A percentile compares a stretch with the other conserved stretches of the same genome.
These are phyloP conservation scores for Pangasius sanitwongsei DNA, from an alignment of 2,797 vertebrate species.

Conservation along the genomic window DNA sequence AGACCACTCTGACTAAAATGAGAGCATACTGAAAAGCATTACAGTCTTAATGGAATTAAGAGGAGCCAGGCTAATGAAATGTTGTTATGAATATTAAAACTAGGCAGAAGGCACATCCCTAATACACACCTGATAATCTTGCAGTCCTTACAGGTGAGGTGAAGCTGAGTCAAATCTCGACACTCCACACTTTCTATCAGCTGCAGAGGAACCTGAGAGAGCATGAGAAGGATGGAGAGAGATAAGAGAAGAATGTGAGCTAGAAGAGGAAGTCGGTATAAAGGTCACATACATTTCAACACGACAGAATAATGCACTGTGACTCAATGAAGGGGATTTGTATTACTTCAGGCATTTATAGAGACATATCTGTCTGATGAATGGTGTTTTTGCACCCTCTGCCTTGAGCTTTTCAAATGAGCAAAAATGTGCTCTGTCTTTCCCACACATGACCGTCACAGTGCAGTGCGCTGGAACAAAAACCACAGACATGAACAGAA, in stretches of 20 bases:
- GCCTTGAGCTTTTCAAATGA: not conserved
- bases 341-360: conserved; percentile 10
- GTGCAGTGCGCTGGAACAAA: not conserved
- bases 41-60: not conserved
- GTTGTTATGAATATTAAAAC: not conserved
- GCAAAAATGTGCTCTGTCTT: not conserved
- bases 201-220: conserved; percentile 88
- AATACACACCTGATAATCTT: conserved; percentile 89
- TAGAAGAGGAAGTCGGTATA: not conserved
- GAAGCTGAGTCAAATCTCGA: conserved; percentile 94
- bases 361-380: not conserved
- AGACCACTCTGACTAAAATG: not conserved
- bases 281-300: not conserved
- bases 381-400: not conserved
- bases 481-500: not conserved
- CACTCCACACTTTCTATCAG: conserved; percentile 93
- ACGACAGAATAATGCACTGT: not conserved
- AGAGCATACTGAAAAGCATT: not conserved
- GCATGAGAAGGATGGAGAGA: not conserved
- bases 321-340: not conserved
- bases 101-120: not conserved
- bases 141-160: conserved; percentile 97
- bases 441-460: no score
- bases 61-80: not conserved
- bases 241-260: no score